phyloP scores from a whole-genome alignment of 2,888 invertebrate genomes.

The Diogma glabrata region DNA sequence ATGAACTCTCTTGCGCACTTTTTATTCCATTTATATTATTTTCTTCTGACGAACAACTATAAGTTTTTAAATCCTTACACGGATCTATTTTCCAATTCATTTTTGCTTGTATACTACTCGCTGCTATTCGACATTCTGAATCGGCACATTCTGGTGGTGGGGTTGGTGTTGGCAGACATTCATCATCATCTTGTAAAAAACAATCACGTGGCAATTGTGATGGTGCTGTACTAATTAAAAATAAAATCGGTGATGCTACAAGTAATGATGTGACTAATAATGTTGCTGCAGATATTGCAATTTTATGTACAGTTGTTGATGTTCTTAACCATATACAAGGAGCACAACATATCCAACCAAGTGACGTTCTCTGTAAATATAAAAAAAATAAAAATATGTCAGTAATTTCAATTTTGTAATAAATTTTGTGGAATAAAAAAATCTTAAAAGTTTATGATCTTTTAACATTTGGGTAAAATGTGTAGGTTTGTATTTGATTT shows the following conservation, averaged over 20 bases:
- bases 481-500: too few relatives aligned
- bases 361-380: constrained; percentile 24
- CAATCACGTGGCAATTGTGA: constrained; percentile 33
- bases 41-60: constrained; percentile 30
- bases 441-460: too few relatives aligned
- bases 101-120: constrained; percentile 31
- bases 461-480: too few relatives aligned
- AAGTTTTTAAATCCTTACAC: constrained; percentile 34
- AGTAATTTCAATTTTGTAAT: too few relatives aligned
- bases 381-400: constrained; percentile 5
- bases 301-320: constrained; percentile 46
- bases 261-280: constrained; percentile 45
- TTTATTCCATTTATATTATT: constrained; percentile 26
- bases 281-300: constrained; percentile 45
- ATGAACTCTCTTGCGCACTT: constrained; percentile 34
- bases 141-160: constrained; percentile 32
- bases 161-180: constrained; percentile 30
- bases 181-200: constrained; percentile 29
- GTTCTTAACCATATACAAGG: constrained; percentile 45
- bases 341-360: constrained; percentile 47
- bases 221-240: constrained; percentile 41
- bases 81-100: constrained; percentile 36
- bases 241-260: constrained; percentile 47
- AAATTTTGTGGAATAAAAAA: too few relatives aligned
- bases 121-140: constrained; percentile 29